Base-by-base conservation (phyloP, 2,113 vertebrate species). In the Apeltes quadracus region DNA sequence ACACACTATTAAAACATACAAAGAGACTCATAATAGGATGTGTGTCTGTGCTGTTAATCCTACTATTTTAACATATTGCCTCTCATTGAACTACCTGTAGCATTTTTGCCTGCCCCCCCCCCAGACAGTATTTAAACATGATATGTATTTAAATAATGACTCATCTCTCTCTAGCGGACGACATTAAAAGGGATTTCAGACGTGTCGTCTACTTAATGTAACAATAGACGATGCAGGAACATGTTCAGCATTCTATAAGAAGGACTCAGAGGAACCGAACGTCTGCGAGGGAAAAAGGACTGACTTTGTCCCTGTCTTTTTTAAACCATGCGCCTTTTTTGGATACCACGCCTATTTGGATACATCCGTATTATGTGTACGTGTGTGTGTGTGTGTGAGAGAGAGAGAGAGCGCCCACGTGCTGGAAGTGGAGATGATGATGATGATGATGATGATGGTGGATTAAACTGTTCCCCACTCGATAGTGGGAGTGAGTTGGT, bases 91-190 rank as follows among this genome's bases (percentile, higher is more conserved):
- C 69, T 93, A 93, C 87, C 89, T 89, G 86, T 90, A 92, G 88
- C 87, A 85, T 92, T 93, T 93, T 91, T 93, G 92, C 92, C 91
- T 93, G 92, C 87, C 88, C 81, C 57, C 81, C 43, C 53, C 16
- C 14, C 87, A 90, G 77, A 78, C 76, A 87, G 87, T 90, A 91
- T 92, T 88, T 91, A 90, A 88, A 91, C 89, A 87, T 86, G 72
- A 89, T 88, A 82, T 86, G 75, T 91, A 93, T 89, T 90, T 88
- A 87, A 92, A 88, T 87, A 86, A 90, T 87, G 84, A 91, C 72
- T 91, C 90, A 90, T 90, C 77, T 79, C 77, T 79, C 83, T 89
- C 83, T 78, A 84, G 90, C 82, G 80, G 87, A 76, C 75, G 62
- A 61, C 89, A 90, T 93, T 88, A 86, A 88, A 27, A 85, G 76